These are phyloP conservation scores for Drosophila lacteicornis DNA, from an alignment of 1,140 invertebrate species.

Conservation along the genomic window DNA sequence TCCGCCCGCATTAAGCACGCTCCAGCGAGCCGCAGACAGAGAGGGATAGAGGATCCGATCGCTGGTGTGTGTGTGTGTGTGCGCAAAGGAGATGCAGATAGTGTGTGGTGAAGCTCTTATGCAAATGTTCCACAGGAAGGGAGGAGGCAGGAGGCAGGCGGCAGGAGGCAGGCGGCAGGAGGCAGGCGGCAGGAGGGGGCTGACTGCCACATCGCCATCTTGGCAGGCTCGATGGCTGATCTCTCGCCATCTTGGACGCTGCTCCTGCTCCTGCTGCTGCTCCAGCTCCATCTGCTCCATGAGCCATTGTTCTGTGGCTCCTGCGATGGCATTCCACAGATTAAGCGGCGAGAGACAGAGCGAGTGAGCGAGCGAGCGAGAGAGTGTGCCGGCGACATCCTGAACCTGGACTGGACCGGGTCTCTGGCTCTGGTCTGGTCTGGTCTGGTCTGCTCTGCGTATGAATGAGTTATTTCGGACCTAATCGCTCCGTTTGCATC, in stretches of 20 bases:
- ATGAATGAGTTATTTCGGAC: constrained; percentile 84
- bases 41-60: background rate
- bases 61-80: too few relatives aligned
- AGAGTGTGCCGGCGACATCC: constrained; percentile 16
- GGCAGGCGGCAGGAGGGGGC: background rate
- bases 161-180: background rate
- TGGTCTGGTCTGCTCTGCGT: constrained; percentile 65
- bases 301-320: constrained; percentile 75
- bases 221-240: constrained; percentile 67
- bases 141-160: background rate
- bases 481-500: constrained; percentile 76
- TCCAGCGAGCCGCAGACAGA: constrained; percentile 39
- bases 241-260: constrained; percentile 73
- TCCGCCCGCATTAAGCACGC: constrained; percentile 82
- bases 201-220: constrained; percentile 61
- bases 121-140: constrained; percentile 26
- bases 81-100: constrained; percentile 36
- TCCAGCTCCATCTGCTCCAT: constrained; percentile 19
- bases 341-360: constrained; percentile 37
- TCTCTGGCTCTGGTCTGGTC: background rate
- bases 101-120: constrained; percentile 37
- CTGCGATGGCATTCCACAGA: constrained; percentile 79
- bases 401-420: background rate
- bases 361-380: background rate
- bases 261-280: background rate